Evolutionary conservation across 2,888 invertebrate species (phyloP).

Genomic region (Neocrepidodera transversa): DNA sequence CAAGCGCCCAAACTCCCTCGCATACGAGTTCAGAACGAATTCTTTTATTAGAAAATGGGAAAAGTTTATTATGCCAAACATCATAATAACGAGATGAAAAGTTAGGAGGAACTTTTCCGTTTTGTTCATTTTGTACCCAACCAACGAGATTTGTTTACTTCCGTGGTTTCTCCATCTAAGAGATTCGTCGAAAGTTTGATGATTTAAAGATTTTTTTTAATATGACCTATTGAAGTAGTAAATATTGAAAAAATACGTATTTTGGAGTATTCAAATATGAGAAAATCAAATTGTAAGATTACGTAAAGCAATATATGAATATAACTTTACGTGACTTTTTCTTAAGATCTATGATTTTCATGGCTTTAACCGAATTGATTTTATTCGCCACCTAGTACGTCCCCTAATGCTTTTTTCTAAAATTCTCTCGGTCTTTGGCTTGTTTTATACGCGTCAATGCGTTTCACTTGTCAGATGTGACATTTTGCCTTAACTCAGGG

Average conservation of each 20-base stretch:
- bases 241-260: too few species aligned
- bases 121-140: slow-evolving; percentile 22
- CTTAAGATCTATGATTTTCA: too few species aligned
- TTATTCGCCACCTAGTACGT: too few species aligned
- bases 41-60: slow-evolving; percentile 31
- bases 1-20: background rate
- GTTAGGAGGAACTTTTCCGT: slow-evolving; percentile 22
- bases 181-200: background rate
- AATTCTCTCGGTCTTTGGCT: slow-evolving; percentile 7
- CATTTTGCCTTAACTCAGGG: slow-evolving; percentile 20
- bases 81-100: slow-evolving; percentile 33
- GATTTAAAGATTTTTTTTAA: background rate
- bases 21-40: slow-evolving; percentile 12
- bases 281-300: too few species aligned
- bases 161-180: background rate
- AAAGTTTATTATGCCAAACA: slow-evolving; percentile 35
- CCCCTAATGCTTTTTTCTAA: too few species aligned
- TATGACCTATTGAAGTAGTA: background rate
- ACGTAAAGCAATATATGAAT: too few species aligned
- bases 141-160: slow-evolving; percentile 17
- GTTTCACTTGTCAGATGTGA: slow-evolving; percentile 17
- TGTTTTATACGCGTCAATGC: slow-evolving; percentile 21
- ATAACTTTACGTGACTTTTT: too few species aligned
- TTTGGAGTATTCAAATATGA: too few species aligned
- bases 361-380: too few species aligned